Evolutionary conservation across 2,113 vertebrate genomes (phyloP).

Genomic region (Sapayoa aenigma): DNA sequence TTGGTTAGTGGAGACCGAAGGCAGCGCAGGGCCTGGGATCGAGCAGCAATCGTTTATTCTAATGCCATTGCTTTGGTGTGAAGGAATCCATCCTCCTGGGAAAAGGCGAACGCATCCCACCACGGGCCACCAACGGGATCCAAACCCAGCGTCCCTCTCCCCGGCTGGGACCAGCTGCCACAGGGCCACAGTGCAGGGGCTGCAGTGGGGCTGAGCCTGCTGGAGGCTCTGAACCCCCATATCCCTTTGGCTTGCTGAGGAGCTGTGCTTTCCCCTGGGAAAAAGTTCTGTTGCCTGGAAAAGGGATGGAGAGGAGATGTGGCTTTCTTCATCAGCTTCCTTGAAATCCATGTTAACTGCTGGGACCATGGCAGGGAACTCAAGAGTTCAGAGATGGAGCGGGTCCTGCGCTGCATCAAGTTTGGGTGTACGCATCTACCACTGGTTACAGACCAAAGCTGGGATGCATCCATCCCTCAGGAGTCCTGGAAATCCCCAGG

Average conservation of each 20-base stretch:
- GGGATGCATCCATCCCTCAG: not conserved
- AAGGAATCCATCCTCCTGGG: conserved; percentile 38
- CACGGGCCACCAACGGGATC: conserved; percentile 16
- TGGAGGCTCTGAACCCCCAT: accelerated
- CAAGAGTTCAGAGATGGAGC: not conserved
- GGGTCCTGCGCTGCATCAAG: not conserved
- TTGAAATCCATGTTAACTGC: not conserved
- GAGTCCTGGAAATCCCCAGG: not conserved
- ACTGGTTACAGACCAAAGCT: not conserved
- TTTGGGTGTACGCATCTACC: not conserved
- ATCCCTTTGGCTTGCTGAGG: accelerated
- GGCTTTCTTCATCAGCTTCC: not conserved
- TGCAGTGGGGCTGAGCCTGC: not conserved
- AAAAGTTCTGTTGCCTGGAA: not conserved
- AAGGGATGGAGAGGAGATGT: not conserved
- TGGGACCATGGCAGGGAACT: not conserved
- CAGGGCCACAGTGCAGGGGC: not conserved
- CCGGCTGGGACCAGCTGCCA: not conserved
- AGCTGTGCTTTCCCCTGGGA: not conserved
- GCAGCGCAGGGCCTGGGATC: conserved; percentile 41
- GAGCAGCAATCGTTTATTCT: conserved; percentile 51
- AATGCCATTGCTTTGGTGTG: conserved; percentile 54
- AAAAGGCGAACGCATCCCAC: not conserved
- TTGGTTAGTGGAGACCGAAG: conserved; percentile 29
- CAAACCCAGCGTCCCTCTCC: not conserved